Evolutionary conservation across 2,888 invertebrate genomes (phyloP), one percentile per base, ranked within the genome.

Genomic region (Caenorhabditis sulstoni): DNA sequence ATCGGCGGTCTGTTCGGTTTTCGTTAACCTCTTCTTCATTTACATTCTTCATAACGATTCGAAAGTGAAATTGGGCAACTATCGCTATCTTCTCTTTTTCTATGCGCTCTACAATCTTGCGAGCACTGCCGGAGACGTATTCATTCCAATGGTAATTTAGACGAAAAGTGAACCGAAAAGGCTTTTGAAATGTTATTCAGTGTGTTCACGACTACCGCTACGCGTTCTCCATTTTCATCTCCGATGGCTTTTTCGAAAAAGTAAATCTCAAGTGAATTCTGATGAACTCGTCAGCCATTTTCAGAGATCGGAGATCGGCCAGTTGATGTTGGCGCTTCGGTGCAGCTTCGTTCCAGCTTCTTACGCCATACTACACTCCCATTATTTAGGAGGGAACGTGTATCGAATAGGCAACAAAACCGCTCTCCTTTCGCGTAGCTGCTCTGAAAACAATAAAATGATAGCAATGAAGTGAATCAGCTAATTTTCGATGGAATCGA

Each of bases 361-460:
- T 22, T 67, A 49, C 22, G 67, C 37, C n/a, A 57, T 67, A 14
- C 37, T 67, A 0, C 35, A 35, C 22, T 16, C 35, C 14, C 67
- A 67, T 49, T 67, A n/a, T n/a, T n/a, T n/a, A n/a, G n/a, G n/a
- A n/a, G n/a, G n/a, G n/a, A n/a, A n/a, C n/a, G n/a, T n/a, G n/a
- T n/a, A n/a, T n/a, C n/a, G n/a, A n/a, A n/a, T n/a, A n/a, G n/a
- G n/a, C n/a, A n/a, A n/a, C n/a, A n/a, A n/a, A n/a, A n/a, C n/a
- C n/a, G n/a, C n/a, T n/a, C n/a, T n/a, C n/a, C n/a, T n/a, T n/a
- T n/a, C n/a, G n/a, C n/a, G n/a, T n/a, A n/a, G n/a, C n/a, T n/a
- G n/a, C n/a, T n/a, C n/a, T n/a, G n/a, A n/a, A n/a, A n/a, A n/a
- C n/a, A n/a, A n/a, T n/a, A n/a, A n/a, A n/a, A n/a, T n/a, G n/a